A percentile compares a stretch with the other conserved stretches of the same genome.
These are phyloP conservation scores for Zophobas morio DNA, from an alignment of 1,140 invertebrate genomes.

Conservation along the genomic window DNA sequence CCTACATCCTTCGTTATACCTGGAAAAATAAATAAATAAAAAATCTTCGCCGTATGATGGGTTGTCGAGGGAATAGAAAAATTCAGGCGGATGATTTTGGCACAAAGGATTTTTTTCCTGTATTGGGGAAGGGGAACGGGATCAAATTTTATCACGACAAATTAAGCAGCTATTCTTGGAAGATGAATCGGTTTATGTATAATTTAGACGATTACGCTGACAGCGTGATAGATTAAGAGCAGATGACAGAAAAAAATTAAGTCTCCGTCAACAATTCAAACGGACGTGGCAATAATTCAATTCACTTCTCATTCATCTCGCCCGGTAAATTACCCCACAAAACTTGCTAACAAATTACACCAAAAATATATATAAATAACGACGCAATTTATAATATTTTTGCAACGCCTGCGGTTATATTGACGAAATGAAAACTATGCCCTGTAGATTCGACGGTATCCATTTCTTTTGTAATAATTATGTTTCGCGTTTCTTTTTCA, in stretches of 20 bases:
- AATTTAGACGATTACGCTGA: constrained; percentile 23
- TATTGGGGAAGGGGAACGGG: not conserved
- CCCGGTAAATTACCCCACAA: not conserved
- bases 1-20: constrained; percentile 1
- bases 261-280: constrained; percentile 17
- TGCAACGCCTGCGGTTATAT: no score
- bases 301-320: not conserved
- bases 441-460: no score
- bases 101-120: constrained; percentile 1
- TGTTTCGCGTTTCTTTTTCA: not conserved
- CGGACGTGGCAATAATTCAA: not conserved
- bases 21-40: constrained; percentile 24
- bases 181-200: constrained; percentile 21
- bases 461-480: no score
- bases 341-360: no score
- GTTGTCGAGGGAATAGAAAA: constrained; percentile 24
- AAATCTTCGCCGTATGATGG: constrained; percentile 17
- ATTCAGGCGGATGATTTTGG: constrained; percentile 3
- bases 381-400: not conserved
- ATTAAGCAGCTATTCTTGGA: constrained; percentile 22
- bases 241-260: constrained; percentile 24
- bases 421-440: no score
- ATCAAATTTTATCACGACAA: constrained; percentile 1
- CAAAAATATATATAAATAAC: not conserved
- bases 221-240: constrained; percentile 16